Base-by-base conservation (phyloP, 2,113 vertebrate genomes). In the Panthera tigris region DNA sequence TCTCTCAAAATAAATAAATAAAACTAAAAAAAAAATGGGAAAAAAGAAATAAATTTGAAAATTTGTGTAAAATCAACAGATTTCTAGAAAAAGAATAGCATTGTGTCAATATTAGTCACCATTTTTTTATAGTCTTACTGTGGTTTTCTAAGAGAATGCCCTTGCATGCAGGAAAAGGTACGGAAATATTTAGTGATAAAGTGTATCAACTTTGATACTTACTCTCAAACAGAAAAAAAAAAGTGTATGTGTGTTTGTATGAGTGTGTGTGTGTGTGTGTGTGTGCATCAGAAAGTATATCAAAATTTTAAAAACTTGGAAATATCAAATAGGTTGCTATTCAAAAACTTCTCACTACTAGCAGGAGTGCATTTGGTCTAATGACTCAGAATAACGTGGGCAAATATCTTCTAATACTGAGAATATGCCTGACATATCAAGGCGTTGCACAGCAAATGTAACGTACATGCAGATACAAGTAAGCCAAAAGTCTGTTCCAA, bases 21-120 rank as follows among this genome's bases (percentile, higher is more conserved):
- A 45, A 45, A 45, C 45, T 45, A 45, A 45, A 45, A 45, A 45
- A 45, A 45, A 45, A 45, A 45, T 9, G 8, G 45, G 7, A 45
- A 45, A 45, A 89, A 63, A 73, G 39, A 39, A 73, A 89, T 39
- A 68, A 79, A 33, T 57, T 45, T 82, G 33, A 63, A 94, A 89
- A 63, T 82, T 0, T 39, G 63, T 13, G 18, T 73, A 25, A 61
- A 82, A 73, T 33, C 7, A 9, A 1, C 8, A 73, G 31, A 89
- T n/a, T 82, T 69, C 29, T 18, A 82, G 65, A 27, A 21, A 83
- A 69, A 23, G 29, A 27, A 68, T 4, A 78, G 5, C 23, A 69
- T 11, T 45, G 1, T 48, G 3, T 19, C 31, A 79, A 33, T 48
- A 13, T 55, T 2, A 73, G n/a, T 36, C 27, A 13, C 27, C 52